A percentile compares a stretch with the other conserved stretches of the same genome.
Conservation (phyloP, 2,888 invertebrate genomes). For the Rhodophaea formosa region DNA sequence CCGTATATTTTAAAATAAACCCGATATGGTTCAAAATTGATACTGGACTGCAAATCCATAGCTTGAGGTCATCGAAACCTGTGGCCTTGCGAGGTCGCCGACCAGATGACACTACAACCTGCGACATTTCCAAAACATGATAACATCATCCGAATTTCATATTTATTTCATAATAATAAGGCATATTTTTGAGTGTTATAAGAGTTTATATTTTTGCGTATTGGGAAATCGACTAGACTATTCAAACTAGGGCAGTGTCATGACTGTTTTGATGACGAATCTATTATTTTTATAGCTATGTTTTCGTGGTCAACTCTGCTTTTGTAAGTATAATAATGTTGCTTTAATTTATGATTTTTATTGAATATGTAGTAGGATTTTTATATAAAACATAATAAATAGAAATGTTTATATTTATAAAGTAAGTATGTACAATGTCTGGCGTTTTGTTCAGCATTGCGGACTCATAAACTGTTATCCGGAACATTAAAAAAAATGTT, state of each 20-base stretch:
- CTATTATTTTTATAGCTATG: not conserved
- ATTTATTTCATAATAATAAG: constrained; percentile 1
- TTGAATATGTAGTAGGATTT: too few relatives aligned
- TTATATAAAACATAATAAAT: too few relatives aligned
- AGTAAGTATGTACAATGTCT: too few relatives aligned
- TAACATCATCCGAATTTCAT: not conserved
- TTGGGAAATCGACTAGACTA: constrained; percentile 4
- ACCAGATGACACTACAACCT: constrained; percentile 64
- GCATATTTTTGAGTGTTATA: not conserved
- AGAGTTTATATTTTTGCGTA: constrained; percentile 6
- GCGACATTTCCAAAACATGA: constrained; percentile 52
- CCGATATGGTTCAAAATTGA: not conserved
- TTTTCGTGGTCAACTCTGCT: not conserved
- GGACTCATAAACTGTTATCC: too few relatives aligned
- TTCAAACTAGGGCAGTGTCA: constrained; percentile 12
- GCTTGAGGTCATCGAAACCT: constrained; percentile 71
- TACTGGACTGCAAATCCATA: constrained; percentile 38
- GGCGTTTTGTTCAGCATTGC: too few relatives aligned
- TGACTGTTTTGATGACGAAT: constrained; percentile 19
- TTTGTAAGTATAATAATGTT: too few relatives aligned
- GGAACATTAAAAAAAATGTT: too few relatives aligned
- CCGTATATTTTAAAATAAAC: not conserved
- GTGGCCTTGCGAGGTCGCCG: constrained; percentile 79
- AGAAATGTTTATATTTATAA: too few relatives aligned
- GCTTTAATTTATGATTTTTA: too few relatives aligned